Evolutionary conservation across 2,113 vertebrate species (phyloP).

Genomic region (Odocoileus virginianus): DNA sequence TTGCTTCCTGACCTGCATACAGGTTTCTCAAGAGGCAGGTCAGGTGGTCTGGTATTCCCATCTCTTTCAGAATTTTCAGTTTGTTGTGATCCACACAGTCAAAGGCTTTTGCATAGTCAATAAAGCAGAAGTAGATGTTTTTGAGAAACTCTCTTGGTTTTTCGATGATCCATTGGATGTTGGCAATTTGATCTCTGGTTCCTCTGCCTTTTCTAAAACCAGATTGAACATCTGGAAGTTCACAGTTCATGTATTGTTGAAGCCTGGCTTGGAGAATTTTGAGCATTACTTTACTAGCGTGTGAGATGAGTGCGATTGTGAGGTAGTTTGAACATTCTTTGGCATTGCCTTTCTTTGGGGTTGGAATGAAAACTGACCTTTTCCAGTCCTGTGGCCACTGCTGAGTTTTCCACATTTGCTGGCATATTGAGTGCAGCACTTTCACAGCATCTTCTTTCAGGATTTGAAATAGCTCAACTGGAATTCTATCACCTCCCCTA

Average conservation of each 20-base stretch:
- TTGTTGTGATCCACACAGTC: neutral
- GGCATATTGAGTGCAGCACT: neutral
- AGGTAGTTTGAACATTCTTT: neutral
- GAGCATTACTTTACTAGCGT: neutral
- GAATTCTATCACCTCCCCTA: neutral
- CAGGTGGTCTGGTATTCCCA: too few relatives aligned
- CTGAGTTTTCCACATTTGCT: neutral
- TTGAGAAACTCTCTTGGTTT: neutral
- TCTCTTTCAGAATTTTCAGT: too few relatives aligned
- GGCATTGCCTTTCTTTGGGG: neutral
- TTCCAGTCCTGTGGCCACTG: neutral
- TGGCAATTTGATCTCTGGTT: neutral
- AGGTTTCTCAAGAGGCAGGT: too few relatives aligned
- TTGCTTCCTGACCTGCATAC: too few relatives aligned
- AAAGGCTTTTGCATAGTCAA: neutral
- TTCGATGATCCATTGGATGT: neutral
- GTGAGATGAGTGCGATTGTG: neutral
- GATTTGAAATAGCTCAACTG: neutral
- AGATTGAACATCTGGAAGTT: neutral
- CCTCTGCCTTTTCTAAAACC: neutral
- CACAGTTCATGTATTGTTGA: neutral
- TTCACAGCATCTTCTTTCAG: neutral
- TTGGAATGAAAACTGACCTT: neutral
- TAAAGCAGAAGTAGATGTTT: neutral
- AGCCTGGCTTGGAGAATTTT: neutral